Evolutionary conservation across 1,140 invertebrate genomes (phyloP).

Genomic region (Spodoptera frugiperda): DNA sequence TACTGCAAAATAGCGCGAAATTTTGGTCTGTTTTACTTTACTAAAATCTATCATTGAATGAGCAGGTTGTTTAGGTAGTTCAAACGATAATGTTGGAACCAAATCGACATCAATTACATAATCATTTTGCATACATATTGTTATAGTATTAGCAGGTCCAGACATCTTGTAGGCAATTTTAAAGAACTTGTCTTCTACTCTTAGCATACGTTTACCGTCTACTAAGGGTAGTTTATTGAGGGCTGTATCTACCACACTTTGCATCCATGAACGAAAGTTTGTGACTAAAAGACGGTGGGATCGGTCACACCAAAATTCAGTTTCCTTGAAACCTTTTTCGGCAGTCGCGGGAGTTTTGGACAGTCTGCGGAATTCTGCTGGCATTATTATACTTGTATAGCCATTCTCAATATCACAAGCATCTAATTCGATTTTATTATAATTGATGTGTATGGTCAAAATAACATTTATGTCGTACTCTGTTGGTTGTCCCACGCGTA

Average conservation of each 20-base stretch:
- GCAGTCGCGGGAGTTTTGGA: constrained; percentile 54
- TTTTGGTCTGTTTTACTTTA: constrained; percentile 53
- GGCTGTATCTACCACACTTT: constrained; percentile 61
- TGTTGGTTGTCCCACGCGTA: constrained; percentile 63
- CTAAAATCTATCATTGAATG: constrained; percentile 56
- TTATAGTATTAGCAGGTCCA: constrained; percentile 65
- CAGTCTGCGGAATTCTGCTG: constrained; percentile 66
- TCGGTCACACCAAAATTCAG: constrained; percentile 64
- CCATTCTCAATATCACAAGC: constrained; percentile 52
- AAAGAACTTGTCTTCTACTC: constrained; percentile 55
- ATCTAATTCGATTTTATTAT: constrained; percentile 62
- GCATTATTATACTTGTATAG: constrained; percentile 61
- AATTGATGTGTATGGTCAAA: constrained; percentile 60
- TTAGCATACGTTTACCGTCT: constrained; percentile 56
- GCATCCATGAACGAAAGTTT: constrained; percentile 66
- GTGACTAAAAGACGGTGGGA: constrained; percentile 56
- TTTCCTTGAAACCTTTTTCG: constrained; percentile 60
- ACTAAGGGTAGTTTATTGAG: constrained; percentile 54
- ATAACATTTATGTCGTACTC: constrained; percentile 70
- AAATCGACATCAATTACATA: constrained; percentile 66
- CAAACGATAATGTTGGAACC: constrained; percentile 64
- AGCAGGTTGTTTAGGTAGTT: constrained; percentile 57
- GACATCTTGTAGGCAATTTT: constrained; percentile 58
- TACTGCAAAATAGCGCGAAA: constrained; percentile 62
- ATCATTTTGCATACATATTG: constrained; percentile 54